Base-by-base conservation (phyloP, 2,888 invertebrate species). In the Eucera pruinosa region DNA sequence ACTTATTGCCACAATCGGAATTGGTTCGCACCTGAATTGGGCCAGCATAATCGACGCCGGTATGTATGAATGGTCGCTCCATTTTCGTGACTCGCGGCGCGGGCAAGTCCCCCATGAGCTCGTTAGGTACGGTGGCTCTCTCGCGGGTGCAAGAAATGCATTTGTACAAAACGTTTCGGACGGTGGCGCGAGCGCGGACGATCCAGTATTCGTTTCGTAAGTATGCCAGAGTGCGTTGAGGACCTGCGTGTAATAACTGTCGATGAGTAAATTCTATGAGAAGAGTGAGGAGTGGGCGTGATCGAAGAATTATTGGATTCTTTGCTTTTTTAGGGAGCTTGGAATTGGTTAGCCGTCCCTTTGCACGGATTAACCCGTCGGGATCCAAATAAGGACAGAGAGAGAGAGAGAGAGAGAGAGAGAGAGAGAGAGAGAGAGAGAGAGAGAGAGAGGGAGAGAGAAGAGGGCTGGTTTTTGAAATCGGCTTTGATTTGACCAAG, bases 91-190 rank as follows among this genome's bases (percentile, higher is more conserved):
- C 41, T 9, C 67, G 15, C 0, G 11, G 18, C 0, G 47, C 27
- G 1, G 78, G 78, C 4, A 79, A 36, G 2, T 75, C 43, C 2
- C 75, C 68, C 75, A 79, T 79, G 2, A 71, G 52, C 33, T 79
- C 55, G 0, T 4, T 5, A 0, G 57, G 18, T 0, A 57, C 5
- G 0, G 50, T 23, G 1, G 64, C 45, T 23, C 33, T n/a, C 0
- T 74, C 20, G 0, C 67, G 55, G 0, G 64, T 23, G 15, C 78
- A 78, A 0, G 23, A 1, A 0, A 79, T 33, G n/a, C 79, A 79
- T 4, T 54, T 27, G 23, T 64, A 54, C 0, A 70, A 45, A 0
- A 62, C 70, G 2, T 65, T 36, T 9, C 66, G 60, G 0, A 70
- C 54, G 0, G 33, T 9, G 0, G 65, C 15, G 0, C 60, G 48